Evolutionary conservation across 2,888 invertebrate genomes (phyloP).

Genomic region (Ectemnius cavifrons): DNA sequence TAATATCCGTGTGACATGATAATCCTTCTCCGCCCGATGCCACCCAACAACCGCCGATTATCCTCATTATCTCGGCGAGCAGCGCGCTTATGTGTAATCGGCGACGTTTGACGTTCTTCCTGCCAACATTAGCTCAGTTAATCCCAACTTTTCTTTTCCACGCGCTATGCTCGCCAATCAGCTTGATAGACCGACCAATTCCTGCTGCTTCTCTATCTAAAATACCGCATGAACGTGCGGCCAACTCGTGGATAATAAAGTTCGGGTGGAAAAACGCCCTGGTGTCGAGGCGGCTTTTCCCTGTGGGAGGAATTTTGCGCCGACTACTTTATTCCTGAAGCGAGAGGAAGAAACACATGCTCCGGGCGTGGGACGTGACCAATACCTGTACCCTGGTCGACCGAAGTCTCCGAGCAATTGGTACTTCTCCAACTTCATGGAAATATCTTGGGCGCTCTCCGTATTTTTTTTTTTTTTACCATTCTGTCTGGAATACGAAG

Average conservation of each 20-base stretch:
- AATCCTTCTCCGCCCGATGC: constrained; percentile 40
- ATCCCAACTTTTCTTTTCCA: too few relatives aligned
- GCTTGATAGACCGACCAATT: too few relatives aligned
- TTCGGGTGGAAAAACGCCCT: constrained; percentile 2
- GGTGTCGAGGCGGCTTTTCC: neutral
- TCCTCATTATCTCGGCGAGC: constrained; percentile 1
- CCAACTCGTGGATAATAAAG: neutral
- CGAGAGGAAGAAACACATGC: constrained; percentile 15
- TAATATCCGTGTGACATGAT: constrained; percentile 51
- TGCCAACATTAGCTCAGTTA: too few relatives aligned
- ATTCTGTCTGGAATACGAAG: too few relatives aligned
- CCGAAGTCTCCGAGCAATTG: constrained; percentile 18
- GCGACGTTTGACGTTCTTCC: too few relatives aligned
- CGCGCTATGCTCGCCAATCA: too few relatives aligned
- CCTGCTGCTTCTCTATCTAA: too few relatives aligned
- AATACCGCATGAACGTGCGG: too few relatives aligned
- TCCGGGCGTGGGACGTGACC: constrained; percentile 18
- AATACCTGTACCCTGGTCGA: neutral
- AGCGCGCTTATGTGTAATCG: constrained; percentile 8
- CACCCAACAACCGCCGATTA: constrained; percentile 17
- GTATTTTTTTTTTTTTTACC: too few relatives aligned
- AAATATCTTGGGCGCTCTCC: neutral
- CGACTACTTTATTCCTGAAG: neutral
- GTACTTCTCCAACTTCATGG: constrained; percentile 20
- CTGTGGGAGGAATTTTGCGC: constrained; percentile 8